These are phyloP conservation scores for Pardosa pseudoannulata DNA, from an alignment of 2,888 invertebrate genomes.

Conservation along the genomic window DNA sequence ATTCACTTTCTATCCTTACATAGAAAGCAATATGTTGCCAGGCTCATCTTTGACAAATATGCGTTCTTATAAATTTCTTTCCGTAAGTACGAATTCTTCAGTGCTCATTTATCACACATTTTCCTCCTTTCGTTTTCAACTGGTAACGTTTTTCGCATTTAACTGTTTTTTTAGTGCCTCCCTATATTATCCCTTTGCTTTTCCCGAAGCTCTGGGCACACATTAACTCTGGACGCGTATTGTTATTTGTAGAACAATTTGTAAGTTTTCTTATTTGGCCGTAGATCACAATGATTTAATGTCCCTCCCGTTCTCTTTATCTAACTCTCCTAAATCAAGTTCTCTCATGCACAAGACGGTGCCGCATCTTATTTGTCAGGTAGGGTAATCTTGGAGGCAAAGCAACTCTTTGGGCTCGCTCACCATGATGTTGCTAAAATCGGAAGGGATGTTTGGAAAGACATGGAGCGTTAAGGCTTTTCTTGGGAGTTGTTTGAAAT, in stretches of 20 bases:
- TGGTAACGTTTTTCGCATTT: no score
- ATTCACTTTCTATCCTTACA: no score
- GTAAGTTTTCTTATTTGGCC: slow-evolving; percentile 49
- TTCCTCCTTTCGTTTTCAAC: no score
- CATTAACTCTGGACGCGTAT: slow-evolving; percentile 57
- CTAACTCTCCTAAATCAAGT: slow-evolving; percentile 36
- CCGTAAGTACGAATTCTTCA: no score
- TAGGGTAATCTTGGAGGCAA: slow-evolving; percentile 24
- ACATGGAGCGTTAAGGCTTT: neutral
- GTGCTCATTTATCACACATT: no score
- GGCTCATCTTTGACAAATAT: no score
- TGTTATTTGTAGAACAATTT: slow-evolving; percentile 68
- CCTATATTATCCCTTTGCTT: no score
- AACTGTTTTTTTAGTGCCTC: no score
- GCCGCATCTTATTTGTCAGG: slow-evolving; percentile 11
- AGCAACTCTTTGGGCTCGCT: neutral
- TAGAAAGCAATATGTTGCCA: no score
- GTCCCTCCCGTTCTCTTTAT: slow-evolving; percentile 43
- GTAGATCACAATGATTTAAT: slow-evolving; percentile 65
- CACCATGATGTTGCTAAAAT: no score
- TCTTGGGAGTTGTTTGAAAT: neutral
- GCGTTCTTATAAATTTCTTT: no score
- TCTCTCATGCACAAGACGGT: slow-evolving; percentile 9
- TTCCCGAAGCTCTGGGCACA: neutral
- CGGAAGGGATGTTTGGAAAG: no score